Conservation (phyloP, 2,113 vertebrate genomes). For the Rhinichthys klamathensis region DNA sequence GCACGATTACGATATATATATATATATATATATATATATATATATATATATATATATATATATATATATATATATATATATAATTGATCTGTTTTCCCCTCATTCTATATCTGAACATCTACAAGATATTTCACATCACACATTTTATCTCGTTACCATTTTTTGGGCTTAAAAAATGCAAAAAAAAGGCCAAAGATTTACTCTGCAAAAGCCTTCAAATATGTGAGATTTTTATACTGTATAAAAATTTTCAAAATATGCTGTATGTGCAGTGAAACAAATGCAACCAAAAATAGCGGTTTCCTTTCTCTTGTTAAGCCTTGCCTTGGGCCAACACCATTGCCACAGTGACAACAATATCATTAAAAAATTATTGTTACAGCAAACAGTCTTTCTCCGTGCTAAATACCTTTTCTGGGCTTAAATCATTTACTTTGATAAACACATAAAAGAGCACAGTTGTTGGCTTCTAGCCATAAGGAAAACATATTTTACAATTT, state of each 20-base stretch:
- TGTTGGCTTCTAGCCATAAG: constrained; percentile 41
- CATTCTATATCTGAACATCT: background rate
- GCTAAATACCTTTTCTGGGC: constrained; percentile 1
- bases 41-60: too few relatives aligned
- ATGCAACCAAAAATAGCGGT: background rate
- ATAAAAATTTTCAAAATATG: background rate
- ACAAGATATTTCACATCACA: background rate
- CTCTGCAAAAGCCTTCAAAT: background rate
- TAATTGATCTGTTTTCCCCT: background rate
- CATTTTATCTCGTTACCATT: background rate
- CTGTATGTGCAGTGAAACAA: background rate
- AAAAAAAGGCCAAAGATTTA: background rate
- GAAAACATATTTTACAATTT: constrained; percentile 47
- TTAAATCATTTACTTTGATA: constrained; percentile 31
- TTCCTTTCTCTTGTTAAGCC: constrained; percentile 27
- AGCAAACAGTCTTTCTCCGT: constrained; percentile 34
- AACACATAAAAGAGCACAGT: constrained; percentile 33
- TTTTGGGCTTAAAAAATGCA: background rate
- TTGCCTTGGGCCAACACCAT: constrained; percentile 17
- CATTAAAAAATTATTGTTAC: constrained; percentile 5
- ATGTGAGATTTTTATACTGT: background rate
- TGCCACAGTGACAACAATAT: constrained; percentile 24
- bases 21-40: background rate
- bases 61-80: background rate
- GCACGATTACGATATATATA: too few relatives aligned